phyloP scores from a whole-genome alignment of 2,888 invertebrate species.

The Apamea anceps region DNA sequence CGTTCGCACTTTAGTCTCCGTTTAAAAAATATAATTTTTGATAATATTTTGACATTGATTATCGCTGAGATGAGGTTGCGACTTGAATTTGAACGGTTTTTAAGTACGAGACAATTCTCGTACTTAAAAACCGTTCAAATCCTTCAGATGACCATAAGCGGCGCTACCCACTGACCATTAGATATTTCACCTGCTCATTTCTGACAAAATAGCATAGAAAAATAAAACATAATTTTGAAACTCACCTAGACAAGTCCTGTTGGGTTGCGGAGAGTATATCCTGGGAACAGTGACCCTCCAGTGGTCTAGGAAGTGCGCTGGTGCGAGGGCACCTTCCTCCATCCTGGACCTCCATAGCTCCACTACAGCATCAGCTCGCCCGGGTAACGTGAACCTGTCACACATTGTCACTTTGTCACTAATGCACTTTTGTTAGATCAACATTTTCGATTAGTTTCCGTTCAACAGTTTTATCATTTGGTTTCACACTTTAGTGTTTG shows the following conservation, averaged over 20 bases:
- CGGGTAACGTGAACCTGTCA: conserved; percentile 83
- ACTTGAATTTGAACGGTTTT: too few species aligned
- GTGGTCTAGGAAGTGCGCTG: conserved; percentile 92
- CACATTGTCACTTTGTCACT: conserved; percentile 66
- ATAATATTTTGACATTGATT: too few species aligned
- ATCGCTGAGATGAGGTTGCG: too few species aligned
- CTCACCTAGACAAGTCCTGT: conserved; percentile 92
- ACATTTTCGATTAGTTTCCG: neutral
- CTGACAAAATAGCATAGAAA: neutral
- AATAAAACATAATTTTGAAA: neutral
- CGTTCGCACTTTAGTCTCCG: too few species aligned
- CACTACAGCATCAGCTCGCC: conserved; percentile 84
- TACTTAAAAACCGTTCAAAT: too few species aligned
- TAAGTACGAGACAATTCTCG: too few species aligned
- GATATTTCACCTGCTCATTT: neutral
- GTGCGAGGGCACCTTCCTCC: conserved; percentile 90
- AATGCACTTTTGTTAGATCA: conserved; percentile 1
- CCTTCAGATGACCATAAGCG: too few species aligned
- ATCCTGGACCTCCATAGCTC: conserved; percentile 91
- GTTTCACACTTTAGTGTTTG: neutral
- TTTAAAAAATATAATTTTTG: too few species aligned
- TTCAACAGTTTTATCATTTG: neutral
- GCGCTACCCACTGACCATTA: too few species aligned
- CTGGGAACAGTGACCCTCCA: conserved; percentile 94
- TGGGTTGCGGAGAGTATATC: conserved; percentile 93